Conservation (phyloP, 1,140 invertebrate genomes). For the Sarcophaga bullata region DNA sequence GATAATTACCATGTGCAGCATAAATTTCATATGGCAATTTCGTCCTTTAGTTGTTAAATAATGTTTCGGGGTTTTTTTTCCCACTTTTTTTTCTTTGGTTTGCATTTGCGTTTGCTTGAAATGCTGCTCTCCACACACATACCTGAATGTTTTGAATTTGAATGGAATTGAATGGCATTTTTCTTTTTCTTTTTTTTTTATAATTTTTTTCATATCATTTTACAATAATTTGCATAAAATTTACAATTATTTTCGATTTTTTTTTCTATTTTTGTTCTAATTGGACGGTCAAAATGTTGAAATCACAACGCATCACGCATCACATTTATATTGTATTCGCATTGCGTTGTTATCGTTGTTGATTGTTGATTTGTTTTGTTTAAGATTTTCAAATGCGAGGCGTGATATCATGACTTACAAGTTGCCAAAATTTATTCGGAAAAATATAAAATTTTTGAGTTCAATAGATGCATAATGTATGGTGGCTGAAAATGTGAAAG, state of each 20-base stretch:
- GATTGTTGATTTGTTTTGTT: too few relatives aligned
- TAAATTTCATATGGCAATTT: conserved; percentile 6
- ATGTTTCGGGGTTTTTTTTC: background rate
- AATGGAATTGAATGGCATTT: too few relatives aligned
- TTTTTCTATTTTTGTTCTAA: background rate
- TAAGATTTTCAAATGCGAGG: background rate
- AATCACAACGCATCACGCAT: background rate
- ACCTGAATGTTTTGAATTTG: too few relatives aligned
- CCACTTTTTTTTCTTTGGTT: background rate
- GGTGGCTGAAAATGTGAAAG: too few relatives aligned
- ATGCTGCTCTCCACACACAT: background rate
- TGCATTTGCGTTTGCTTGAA: background rate
- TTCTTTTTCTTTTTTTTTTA: too few relatives aligned
- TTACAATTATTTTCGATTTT: background rate
- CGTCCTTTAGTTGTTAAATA: conserved; percentile 6
- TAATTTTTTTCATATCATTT: background rate
- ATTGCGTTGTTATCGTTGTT: too few relatives aligned
- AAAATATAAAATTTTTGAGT: background rate
- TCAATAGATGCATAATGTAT: too few relatives aligned
- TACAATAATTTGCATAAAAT: background rate
- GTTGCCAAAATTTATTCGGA: background rate
- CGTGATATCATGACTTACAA: background rate
- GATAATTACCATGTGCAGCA: conserved; percentile 6
- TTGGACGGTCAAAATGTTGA: conserved; percentile 6
- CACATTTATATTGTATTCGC: background rate